A percentile compares a stretch with the other conserved stretches of the same genome.
Evolutionary conservation across 2,888 invertebrate genomes (phyloP).

Genomic region (Antheraea assamensis): DNA sequence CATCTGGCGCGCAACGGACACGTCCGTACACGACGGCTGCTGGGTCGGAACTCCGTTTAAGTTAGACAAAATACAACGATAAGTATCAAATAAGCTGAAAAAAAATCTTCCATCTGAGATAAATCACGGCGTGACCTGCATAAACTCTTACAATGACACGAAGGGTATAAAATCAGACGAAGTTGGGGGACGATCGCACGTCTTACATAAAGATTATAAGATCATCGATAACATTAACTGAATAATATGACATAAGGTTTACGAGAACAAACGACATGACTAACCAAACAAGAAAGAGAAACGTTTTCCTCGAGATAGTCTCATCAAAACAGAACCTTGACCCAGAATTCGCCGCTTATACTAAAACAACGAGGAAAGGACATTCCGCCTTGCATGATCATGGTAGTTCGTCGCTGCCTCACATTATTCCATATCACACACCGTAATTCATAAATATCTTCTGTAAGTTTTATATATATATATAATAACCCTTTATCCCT

Average conservation of each 20-base stretch:
- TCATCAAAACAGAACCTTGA: slow-evolving; percentile 74
- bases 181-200: too few species aligned
- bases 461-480: not conserved
- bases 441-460: not conserved
- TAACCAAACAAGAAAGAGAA: slow-evolving; percentile 40
- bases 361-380: slow-evolving; percentile 58
- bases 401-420: slow-evolving; percentile 8
- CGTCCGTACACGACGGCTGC: too few species aligned
- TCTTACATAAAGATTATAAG: not conserved
- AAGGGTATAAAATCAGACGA: too few species aligned
- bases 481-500: too few species aligned
- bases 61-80: too few species aligned
- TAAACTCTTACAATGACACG: too few species aligned
- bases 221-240: slow-evolving; percentile 24
- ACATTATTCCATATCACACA: not conserved
- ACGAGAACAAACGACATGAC: slow-evolving; percentile 14
- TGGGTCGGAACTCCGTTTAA: too few species aligned
- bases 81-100: too few species aligned
- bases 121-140: too few species aligned
- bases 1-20: too few species aligned
- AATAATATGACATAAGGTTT: slow-evolving; percentile 17
- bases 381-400: slow-evolving; percentile 27
- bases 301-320: slow-evolving; percentile 55
- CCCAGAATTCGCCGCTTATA: slow-evolving; percentile 56
- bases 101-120: too few species aligned